Evolutionary conservation across 2,113 vertebrate species (phyloP).

Genomic region (Muntiacus muntjak): DNA sequence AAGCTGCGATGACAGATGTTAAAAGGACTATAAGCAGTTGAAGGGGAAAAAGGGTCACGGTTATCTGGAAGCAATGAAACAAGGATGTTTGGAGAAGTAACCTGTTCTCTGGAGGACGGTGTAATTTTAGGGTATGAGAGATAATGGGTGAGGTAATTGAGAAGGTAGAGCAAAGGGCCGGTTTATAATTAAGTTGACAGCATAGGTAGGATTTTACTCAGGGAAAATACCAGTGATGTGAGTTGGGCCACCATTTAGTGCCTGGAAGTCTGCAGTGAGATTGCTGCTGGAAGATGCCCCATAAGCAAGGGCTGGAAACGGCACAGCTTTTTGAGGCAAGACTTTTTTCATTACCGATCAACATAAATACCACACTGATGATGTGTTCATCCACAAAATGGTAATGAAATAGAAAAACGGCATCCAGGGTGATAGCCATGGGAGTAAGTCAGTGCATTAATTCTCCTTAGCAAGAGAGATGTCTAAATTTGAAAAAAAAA

Average conservation of each 20-base stretch:
- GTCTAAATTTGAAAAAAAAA: not conserved
- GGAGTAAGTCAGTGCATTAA: not conserved
- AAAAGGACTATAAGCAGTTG: slow-evolving; percentile 31
- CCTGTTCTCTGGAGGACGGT: not conserved
- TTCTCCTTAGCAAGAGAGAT: slow-evolving; percentile 26
- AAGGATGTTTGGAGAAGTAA: slow-evolving; percentile 35
- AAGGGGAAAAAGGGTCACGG: not conserved
- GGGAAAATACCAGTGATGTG: not conserved
- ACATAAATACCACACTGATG: not conserved
- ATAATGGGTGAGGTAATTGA: slow-evolving; percentile 20
- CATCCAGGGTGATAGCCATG: not conserved
- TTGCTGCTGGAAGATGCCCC: not conserved
- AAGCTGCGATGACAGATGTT: slow-evolving; percentile 35
- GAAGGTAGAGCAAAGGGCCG: not conserved
- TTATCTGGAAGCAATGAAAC: slow-evolving; percentile 7
- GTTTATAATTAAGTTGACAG: slow-evolving; percentile 43
- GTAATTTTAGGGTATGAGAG: slow-evolving; percentile 1
- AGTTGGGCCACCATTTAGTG: not conserved
- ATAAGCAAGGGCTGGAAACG: not conserved
- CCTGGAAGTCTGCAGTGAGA: not conserved
- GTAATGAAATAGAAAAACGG: not conserved
- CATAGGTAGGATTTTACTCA: not conserved
- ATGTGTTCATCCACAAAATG: slow-evolving; percentile 11
- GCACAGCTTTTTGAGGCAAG: not conserved
- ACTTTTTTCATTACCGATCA: not conserved